A percentile compares a stretch with the other conserved stretches of the same genome.
These are phyloP conservation scores for Mycteria americana DNA, from an alignment of 2,797 vertebrate species.

Conservation along the genomic window DNA sequence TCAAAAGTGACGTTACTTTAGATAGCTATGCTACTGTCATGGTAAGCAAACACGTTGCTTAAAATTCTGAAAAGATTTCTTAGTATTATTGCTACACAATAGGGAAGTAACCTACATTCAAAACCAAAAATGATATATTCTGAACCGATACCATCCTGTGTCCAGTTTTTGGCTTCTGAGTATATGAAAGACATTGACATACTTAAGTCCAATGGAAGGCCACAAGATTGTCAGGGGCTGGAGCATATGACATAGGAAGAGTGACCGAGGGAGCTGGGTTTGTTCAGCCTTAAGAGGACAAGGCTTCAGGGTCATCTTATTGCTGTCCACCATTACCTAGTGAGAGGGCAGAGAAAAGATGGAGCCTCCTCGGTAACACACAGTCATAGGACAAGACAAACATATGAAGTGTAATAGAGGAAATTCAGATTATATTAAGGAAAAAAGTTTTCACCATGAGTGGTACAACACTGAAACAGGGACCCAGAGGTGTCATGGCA, in stretches of 20 bases:
- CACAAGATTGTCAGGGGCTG: background rate
- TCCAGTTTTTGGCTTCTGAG: background rate
- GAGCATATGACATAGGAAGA: background rate
- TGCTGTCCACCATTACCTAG: background rate
- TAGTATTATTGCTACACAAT: background rate
- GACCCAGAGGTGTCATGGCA: background rate
- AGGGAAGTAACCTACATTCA: background rate
- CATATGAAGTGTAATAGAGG: background rate
- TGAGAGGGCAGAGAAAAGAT: background rate
- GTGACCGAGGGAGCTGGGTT: background rate
- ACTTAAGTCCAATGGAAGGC: background rate
- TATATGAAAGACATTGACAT: background rate
- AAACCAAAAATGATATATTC: background rate
- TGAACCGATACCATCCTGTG: background rate
- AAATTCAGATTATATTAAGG: background rate
- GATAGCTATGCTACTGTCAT: background rate
- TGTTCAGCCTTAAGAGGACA: background rate
- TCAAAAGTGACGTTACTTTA: background rate
- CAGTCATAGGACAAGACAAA: background rate
- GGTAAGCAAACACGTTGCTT: background rate
- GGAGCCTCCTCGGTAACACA: background rate
- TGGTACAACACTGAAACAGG: background rate
- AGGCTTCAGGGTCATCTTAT: background rate
- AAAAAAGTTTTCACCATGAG: background rate
- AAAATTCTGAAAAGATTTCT: background rate